Base-by-base conservation (phyloP, 2,113 vertebrate species). In the Atractosteus spatula region DNA sequence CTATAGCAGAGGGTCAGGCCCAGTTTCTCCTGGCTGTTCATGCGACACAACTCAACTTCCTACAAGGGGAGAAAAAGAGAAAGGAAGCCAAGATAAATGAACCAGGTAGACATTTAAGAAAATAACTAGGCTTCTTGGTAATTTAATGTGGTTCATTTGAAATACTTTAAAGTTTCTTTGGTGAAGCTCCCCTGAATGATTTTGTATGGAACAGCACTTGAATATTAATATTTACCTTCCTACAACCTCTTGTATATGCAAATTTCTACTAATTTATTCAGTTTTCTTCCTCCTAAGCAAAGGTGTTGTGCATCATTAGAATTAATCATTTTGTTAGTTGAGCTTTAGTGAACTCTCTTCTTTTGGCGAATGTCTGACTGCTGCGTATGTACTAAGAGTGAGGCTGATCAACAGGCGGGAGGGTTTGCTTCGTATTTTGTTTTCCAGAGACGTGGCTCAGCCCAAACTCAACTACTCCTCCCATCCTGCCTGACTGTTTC, bases 1-100 rank as follows among this genome's bases (percentile, higher is more conserved):
- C 96, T 90, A 87, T 99, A 99, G 78, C 97, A 99, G 78, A 99
- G 92, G 41, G 97, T 99, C 78, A 99, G 87, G 0, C 97, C 97
- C 76, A 99, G 82, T 87, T 98, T 99, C 83, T 99, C 97, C 71
- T 98, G 95, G 87, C 92, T 96, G 91, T 83, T 93, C 81, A 95
- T 61, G 47, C 96, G 94, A 74, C 92, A 96, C 79, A 99, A 79
- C 84, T 98, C 94, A 63, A 99, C 94, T 82, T 98, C 97, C 97
- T 99, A 66, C 11, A 80, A 68, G 59, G 71, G 81, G 78, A 70
- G 76, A n/a, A 75, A n/a, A 76, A 17, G 66, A 66, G 29, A 77
- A 29, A 62, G 10, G n/a, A 70, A 13, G n/a, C 17, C 29, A 2
- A 29, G 29, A 29, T 29, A 29, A 29, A 29, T 29, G 29, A 29